Conservation (phyloP, 2,797 vertebrate species). For the Clamator glandarius region DNA sequence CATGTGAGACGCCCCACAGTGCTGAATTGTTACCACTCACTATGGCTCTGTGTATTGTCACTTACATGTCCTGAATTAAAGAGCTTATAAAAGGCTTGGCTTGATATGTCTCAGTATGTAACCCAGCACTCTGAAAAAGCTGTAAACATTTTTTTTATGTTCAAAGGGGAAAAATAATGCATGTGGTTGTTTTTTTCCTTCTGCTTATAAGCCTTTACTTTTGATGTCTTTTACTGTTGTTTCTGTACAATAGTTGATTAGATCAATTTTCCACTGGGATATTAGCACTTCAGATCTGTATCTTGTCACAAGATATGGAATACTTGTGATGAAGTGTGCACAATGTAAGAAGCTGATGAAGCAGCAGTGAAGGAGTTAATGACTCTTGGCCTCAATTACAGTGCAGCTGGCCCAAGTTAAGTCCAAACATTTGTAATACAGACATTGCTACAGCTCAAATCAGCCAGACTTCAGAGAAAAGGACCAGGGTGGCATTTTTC, state of each 20-base stretch:
- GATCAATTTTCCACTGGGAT: background rate
- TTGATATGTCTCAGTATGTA: background rate
- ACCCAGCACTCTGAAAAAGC: background rate
- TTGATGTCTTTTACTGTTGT: background rate
- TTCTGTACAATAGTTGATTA: background rate
- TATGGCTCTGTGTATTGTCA: background rate
- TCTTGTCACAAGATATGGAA: background rate
- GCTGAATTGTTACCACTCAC: background rate
- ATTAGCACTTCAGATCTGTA: background rate
- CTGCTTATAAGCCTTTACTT: background rate
- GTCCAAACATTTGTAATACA: background rate
- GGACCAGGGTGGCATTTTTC: background rate
- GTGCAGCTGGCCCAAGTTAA: background rate
- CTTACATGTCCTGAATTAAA: background rate
- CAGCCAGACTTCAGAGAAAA: background rate
- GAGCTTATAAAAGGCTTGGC: background rate
- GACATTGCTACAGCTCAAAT: background rate
- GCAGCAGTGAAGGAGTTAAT: slow-evolving; percentile 23
- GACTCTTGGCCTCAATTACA: background rate
- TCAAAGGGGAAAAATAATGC: background rate
- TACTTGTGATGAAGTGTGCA: background rate
- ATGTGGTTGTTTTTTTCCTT: background rate
- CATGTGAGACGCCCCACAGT: background rate
- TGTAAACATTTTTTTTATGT: background rate
- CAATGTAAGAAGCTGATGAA: background rate